These are phyloP conservation scores for Gryon sp. DNA, from an alignment of 1,140 invertebrate species.

Conservation along the genomic window DNA sequence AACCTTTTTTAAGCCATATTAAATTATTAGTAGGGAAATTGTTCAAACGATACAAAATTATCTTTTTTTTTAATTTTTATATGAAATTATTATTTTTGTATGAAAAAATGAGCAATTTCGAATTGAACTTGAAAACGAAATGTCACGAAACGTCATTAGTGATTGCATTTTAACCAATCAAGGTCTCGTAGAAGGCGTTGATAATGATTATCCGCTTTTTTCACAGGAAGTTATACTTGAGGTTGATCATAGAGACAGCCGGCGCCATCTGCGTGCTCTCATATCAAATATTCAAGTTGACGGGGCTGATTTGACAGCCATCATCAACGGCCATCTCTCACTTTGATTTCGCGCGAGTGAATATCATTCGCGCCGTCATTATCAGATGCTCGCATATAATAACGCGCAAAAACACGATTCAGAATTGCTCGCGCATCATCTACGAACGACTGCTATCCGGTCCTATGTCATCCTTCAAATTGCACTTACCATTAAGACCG, in stretches of 20 bases:
- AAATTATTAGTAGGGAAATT: too few species aligned
- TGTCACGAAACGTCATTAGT: too few species aligned
- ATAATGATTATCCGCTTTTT: constrained; percentile 69
- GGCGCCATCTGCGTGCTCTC: constrained; percentile 57
- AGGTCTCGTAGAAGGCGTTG: constrained; percentile 65
- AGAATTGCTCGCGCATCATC: constrained; percentile 44
- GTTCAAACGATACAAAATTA: too few species aligned
- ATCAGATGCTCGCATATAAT: constrained; percentile 46
- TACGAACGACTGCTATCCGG: constrained; percentile 28
- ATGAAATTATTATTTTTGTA: too few species aligned
- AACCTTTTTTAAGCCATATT: too few species aligned
- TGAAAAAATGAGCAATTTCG: too few species aligned
- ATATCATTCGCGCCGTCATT: constrained; percentile 57
- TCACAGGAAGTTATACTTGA: constrained; percentile 70
- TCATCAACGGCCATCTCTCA: not conserved
- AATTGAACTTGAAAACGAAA: too few species aligned
- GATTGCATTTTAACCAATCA: constrained; percentile 61
- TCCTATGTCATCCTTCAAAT: constrained; percentile 56
- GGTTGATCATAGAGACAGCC: constrained; percentile 65
- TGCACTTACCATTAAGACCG: constrained; percentile 43
- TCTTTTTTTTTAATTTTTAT: too few species aligned
- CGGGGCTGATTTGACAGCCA: constrained; percentile 2
- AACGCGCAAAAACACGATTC: constrained; percentile 38
- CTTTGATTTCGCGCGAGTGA: constrained; percentile 35
- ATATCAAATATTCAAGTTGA: constrained; percentile 67